These are phyloP conservation scores for Turnix velox DNA, from an alignment of 2,113 vertebrate genomes.

Conservation along the genomic window DNA sequence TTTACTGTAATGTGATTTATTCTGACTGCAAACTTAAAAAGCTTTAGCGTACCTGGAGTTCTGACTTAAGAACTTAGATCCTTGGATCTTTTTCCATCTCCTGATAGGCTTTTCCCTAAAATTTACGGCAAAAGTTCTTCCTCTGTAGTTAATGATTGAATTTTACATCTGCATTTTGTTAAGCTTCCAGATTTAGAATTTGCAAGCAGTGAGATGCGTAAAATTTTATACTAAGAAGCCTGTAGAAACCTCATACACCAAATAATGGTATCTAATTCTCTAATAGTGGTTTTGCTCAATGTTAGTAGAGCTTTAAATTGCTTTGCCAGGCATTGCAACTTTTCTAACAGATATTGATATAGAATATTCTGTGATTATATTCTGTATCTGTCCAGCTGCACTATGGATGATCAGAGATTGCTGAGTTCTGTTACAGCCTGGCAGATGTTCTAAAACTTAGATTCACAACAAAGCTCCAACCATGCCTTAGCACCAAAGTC, in stretches of 20 bases:
- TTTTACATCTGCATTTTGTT: background rate
- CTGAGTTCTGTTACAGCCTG: background rate
- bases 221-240: background rate
- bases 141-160: background rate
- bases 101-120: background rate
- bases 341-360: background rate
- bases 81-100: background rate
- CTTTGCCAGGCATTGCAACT: background rate
- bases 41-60: background rate
- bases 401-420: background rate
- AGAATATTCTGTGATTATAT: too few species aligned
- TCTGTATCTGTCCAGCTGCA: background rate
- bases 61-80: background rate
- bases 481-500: background rate
- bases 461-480: background rate
- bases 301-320: background rate
- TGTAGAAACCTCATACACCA: background rate
- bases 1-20: background rate
- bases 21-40: background rate
- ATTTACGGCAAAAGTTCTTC: background rate
- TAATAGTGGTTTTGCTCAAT: background rate
- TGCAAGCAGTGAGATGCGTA: background rate
- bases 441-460: background rate
- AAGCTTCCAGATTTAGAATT: background rate
- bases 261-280: background rate